Evolutionary conservation across 2,888 invertebrate genomes (phyloP).

Genomic region (Rhagonycha lutea): DNA sequence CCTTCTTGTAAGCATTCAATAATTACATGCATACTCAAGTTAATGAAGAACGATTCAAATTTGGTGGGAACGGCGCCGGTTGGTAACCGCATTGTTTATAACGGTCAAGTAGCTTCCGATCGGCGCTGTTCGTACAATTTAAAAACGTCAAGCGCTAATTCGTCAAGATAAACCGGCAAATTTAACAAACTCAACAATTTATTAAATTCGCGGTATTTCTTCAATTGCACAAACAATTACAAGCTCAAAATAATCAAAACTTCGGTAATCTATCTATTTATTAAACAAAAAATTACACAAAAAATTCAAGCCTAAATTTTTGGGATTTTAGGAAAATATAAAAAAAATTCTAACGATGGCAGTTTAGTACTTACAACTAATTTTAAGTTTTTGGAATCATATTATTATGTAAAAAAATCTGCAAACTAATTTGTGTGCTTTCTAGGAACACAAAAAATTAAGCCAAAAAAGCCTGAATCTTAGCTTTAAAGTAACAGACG

Average conservation of each 20-base stretch:
- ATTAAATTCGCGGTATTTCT: background rate
- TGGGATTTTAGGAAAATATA: background rate
- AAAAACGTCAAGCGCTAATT: background rate
- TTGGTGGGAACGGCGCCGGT: background rate
- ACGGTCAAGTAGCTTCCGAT: background rate
- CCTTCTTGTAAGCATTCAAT: background rate
- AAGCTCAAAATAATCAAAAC: constrained; percentile 7
- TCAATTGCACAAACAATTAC: background rate
- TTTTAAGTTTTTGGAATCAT: background rate
- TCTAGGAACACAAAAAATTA: background rate
- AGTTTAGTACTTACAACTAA: background rate
- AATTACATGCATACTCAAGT: background rate
- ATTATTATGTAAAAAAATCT: background rate
- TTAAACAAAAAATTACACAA: constrained; percentile 13
- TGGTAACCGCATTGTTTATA: background rate
- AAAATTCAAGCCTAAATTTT: constrained; percentile 1
- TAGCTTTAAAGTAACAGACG: background rate
- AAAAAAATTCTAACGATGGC: constrained; percentile 1
- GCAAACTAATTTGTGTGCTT: background rate
- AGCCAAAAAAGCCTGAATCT: background rate
- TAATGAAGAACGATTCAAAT: background rate
- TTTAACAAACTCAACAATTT: background rate
- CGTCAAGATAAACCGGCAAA: background rate
- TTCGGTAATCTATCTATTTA: constrained; percentile 17
- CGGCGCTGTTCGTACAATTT: background rate